phyloP scores from a whole-genome alignment of 92 coral and sea anemone genomes.

The Palythoa heliodiscus region DNA sequence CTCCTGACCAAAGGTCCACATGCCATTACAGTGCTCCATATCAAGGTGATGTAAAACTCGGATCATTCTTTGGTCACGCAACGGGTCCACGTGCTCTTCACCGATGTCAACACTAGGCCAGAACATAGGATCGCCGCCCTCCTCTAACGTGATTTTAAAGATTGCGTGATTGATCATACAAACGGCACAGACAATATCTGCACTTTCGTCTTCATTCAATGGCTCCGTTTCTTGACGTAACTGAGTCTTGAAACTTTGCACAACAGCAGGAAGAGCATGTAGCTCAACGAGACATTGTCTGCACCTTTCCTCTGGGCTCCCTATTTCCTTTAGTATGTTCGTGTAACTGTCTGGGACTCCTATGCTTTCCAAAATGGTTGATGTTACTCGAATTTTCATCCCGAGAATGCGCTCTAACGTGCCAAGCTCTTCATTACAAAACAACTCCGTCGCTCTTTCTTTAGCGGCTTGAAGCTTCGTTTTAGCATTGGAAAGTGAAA shows the following conservation, averaged over 20 bases:
- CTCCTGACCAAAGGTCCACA: conserved; percentile 39
- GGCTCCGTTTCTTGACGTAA: neutral
- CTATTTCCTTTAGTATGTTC: neutral
- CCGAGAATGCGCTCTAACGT: neutral
- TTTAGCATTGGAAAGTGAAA: conserved; percentile 23
- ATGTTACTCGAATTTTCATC: conserved; percentile 24
- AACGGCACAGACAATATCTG: conserved; percentile 23
- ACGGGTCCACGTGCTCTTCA: conserved; percentile 32
- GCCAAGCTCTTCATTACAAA: conserved; percentile 9
- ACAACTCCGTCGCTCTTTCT: conserved; percentile 15
- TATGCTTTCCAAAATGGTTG: conserved; percentile 29
- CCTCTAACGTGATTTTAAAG: conserved; percentile 18
- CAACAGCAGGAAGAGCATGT: conserved; percentile 15
- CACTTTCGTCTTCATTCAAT: conserved; percentile 8
- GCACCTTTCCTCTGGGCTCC: conserved; percentile 28
- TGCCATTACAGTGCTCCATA: conserved; percentile 11
- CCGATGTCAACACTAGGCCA: conserved; percentile 23
- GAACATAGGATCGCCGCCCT: conserved; percentile 42
- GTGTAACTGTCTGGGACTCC: conserved; percentile 19
- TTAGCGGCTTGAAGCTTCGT: conserved; percentile 26
- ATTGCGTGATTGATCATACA: conserved; percentile 38
- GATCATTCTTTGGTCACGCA: conserved; percentile 38
- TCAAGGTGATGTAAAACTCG: conserved; percentile 5
- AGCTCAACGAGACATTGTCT: conserved; percentile 17
- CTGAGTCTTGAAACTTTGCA: conserved; percentile 13